Evolutionary conservation across 1,140 invertebrate genomes (phyloP).

Genomic region (Drosophila littoralis): DNA sequence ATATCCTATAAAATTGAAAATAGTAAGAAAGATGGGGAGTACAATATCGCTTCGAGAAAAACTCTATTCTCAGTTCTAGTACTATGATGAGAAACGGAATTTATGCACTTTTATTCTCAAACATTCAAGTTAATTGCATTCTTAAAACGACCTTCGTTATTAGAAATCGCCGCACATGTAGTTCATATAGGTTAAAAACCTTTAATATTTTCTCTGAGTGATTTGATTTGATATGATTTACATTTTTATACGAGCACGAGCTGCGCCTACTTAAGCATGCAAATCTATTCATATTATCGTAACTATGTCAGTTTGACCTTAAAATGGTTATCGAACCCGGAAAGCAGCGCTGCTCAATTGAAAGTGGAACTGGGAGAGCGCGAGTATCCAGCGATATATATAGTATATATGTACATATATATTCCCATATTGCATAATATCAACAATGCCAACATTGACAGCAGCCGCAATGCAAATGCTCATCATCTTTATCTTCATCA

Average conservation of each 20-base stretch:
- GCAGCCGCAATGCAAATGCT: background rate
- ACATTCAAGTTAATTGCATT: no score
- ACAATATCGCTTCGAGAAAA: no score
- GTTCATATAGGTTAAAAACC: background rate
- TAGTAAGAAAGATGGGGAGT: no score
- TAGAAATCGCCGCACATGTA: background rate
- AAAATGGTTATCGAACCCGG: conserved; percentile 44
- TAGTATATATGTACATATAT: background rate
- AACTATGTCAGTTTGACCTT: conserved; percentile 29
- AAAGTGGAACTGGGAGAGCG: background rate
- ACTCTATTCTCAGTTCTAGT: no score
- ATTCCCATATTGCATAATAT: conserved; percentile 59
- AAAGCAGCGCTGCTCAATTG: background rate
- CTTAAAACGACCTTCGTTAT: no score
- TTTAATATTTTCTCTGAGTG: background rate
- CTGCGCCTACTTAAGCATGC: background rate
- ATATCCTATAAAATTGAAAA: no score
- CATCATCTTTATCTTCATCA: conserved; percentile 35
- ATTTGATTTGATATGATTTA: background rate
- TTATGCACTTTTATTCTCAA: no score
- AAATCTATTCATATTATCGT: conserved; percentile 3
- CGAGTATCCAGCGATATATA: conserved; percentile 13
- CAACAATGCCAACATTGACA: conserved; percentile 23
- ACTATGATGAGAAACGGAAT: no score
- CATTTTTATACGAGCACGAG: background rate